phyloP scores from a whole-genome alignment of 2,113 vertebrate species.

The Orientallactaga bullata region DNA sequence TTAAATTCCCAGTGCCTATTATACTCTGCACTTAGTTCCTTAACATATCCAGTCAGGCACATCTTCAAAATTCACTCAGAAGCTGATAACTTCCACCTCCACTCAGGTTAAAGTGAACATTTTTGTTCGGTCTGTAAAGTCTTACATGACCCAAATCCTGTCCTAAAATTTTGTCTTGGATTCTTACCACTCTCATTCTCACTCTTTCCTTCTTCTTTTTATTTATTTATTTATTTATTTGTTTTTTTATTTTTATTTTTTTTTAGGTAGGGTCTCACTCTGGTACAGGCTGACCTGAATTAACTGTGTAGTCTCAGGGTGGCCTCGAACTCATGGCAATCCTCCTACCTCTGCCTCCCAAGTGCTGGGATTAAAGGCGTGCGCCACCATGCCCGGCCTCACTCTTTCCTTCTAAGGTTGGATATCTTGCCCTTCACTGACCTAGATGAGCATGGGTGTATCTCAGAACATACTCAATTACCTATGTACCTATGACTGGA shows the following conservation, averaged over 20 bases:
- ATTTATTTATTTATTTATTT: too few species aligned
- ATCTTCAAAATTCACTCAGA: constrained; percentile 2
- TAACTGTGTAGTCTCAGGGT: too few species aligned
- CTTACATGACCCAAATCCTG: background rate
- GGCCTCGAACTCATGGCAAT: too few species aligned
- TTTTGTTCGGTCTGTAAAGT: background rate
- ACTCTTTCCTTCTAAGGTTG: too few species aligned
- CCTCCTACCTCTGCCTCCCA: too few species aligned
- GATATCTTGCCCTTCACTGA: background rate
- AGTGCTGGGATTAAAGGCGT: too few species aligned
- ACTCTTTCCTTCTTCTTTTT: too few species aligned
- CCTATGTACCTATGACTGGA: background rate
- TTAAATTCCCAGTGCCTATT: background rate
- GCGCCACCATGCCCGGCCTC: background rate
- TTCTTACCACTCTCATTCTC: too few species aligned
- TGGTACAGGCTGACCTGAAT: too few species aligned
- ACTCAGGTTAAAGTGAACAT: background rate
- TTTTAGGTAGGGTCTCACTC: too few species aligned
- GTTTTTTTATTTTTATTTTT: too few species aligned
- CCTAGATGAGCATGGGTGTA: background rate
- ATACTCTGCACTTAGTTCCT: background rate
- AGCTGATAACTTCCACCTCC: background rate
- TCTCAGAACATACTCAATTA: background rate
- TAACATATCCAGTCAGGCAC: background rate
- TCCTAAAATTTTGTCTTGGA: background rate